These are phyloP conservation scores for Drosophila nigritarsus DNA, from an alignment of 2,888 invertebrate genomes.

Conservation along the genomic window DNA sequence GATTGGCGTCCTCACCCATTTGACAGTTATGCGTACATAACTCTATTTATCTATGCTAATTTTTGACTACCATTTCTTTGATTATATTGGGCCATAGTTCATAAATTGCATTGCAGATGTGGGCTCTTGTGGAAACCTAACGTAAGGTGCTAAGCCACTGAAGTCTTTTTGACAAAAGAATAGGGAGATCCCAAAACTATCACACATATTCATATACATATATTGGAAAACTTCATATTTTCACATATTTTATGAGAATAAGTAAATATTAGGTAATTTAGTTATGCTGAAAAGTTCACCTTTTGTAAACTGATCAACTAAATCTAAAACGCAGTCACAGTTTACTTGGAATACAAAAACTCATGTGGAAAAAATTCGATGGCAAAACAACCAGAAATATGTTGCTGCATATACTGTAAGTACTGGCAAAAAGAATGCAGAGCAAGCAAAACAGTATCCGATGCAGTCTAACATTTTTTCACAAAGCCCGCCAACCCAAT, in stretches of 20 bases:
- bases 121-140: neutral
- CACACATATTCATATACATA: neutral
- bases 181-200: neutral
- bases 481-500: conserved; percentile 52
- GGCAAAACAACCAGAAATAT: neutral
- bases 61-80: conserved; percentile 39
- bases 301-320: neutral
- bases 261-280: neutral
- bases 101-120: conserved; percentile 4
- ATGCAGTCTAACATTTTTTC: conserved; percentile 56
- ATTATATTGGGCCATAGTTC: conserved; percentile 30
- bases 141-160: neutral
- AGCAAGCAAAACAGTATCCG: conserved; percentile 12
- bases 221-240: neutral
- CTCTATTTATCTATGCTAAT: conserved; percentile 46
- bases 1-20: conserved; percentile 42
- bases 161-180: neutral
- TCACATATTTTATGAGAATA: neutral
- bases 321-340: conserved; percentile 5
- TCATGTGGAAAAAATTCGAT: neutral
- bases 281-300: neutral
- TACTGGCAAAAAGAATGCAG: conserved; percentile 43
- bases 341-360: conserved; percentile 5
- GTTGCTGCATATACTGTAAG: conserved; percentile 50
- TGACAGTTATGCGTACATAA: conserved; percentile 23